phyloP scores from a whole-genome alignment of 2,888 invertebrate species.

The Anorthoa munda region DNA sequence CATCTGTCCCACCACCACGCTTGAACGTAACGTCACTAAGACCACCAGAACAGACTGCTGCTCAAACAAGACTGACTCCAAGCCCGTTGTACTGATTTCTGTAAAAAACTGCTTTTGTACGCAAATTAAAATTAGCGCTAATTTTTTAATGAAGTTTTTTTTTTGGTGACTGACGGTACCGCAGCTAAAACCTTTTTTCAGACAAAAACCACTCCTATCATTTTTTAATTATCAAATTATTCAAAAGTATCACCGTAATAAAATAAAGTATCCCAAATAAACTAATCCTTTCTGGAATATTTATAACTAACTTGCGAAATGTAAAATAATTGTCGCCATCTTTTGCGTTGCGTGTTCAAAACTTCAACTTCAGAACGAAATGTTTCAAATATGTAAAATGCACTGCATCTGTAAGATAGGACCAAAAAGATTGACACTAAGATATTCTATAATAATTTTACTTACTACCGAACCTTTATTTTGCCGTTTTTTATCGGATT shows the following conservation, averaged over 20 bases:
- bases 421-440: too few relatives aligned
- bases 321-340: too few relatives aligned
- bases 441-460: too few relatives aligned
- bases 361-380: too few relatives aligned
- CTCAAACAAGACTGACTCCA: constrained; percentile 49
- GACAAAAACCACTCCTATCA: neutral
- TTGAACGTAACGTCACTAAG: constrained; percentile 59
- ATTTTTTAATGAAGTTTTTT: constrained; percentile 26
- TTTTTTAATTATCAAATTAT: neutral
- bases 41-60: constrained; percentile 28
- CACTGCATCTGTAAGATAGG: too few relatives aligned
- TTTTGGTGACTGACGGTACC: neutral
- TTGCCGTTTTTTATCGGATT: neutral
- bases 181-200: too few relatives aligned
- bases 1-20: constrained; percentile 85
- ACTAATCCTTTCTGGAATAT: too few relatives aligned
- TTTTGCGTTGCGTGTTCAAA: too few relatives aligned
- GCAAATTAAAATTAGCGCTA: constrained; percentile 63
- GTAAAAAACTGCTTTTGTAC: constrained; percentile 39
- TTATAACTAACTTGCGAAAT: too few relatives aligned
- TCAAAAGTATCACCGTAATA: neutral
- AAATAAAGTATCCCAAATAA: too few relatives aligned
- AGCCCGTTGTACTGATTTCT: constrained; percentile 43
- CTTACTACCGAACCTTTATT: neutral
- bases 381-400: too few relatives aligned